phyloP scores from a whole-genome alignment of 1,140 invertebrate species.

The Sycophila sp. region DNA sequence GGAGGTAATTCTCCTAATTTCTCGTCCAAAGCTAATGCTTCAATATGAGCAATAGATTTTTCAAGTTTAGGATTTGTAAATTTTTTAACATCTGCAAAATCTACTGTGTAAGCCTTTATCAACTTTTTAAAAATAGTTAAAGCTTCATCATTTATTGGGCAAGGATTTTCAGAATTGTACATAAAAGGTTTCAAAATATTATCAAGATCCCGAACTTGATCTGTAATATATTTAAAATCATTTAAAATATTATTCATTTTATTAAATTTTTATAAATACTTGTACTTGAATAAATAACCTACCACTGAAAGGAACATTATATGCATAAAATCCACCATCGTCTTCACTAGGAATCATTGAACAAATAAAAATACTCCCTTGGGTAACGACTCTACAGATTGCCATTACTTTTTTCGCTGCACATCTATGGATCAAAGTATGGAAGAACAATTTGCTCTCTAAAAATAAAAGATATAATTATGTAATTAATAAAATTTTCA shows the following conservation, averaged over 20 bases:
- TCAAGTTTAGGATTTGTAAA: conserved; percentile 29
- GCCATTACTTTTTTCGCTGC: conserved; percentile 24
- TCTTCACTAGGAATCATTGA: conserved; percentile 25
- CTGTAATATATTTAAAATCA: conserved; percentile 7
- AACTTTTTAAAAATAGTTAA: conserved; percentile 9
- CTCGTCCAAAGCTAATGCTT: conserved; percentile 32
- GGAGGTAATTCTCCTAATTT: neutral
- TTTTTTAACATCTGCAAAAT: neutral
- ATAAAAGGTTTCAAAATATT: neutral
- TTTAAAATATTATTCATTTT: too few species aligned
- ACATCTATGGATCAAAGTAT: neutral
- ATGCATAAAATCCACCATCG: conserved; percentile 32
- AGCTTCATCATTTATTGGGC: neutral
- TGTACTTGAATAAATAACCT: neutral
- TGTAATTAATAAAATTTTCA: neutral
- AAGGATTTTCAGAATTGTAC: conserved; percentile 17
- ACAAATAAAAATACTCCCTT: neutral
- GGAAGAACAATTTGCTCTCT: conserved; percentile 26
- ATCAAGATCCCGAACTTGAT: conserved; percentile 1
- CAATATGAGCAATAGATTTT: conserved; percentile 34
- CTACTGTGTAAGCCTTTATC: neutral
- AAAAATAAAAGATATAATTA: conserved; percentile 4
- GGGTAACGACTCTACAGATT: conserved; percentile 27
- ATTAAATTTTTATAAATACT: neutral
- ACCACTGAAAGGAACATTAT: conserved; percentile 19